These are phyloP conservation scores for Byasa hedistus DNA, from an alignment of 2,888 invertebrate genomes.

Conservation along the genomic window DNA sequence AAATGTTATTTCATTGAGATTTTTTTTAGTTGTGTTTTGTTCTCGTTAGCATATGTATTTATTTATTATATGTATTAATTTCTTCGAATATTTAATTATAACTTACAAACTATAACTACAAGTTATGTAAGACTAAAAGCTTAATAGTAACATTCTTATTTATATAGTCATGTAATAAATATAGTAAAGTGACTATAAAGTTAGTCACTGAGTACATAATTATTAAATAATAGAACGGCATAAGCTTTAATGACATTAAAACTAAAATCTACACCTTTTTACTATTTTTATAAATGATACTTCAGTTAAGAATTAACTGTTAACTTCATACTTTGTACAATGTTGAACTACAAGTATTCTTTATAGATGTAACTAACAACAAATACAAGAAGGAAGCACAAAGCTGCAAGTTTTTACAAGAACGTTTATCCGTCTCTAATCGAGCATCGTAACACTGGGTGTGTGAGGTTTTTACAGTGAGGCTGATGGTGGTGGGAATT, in stretches of 20 bases:
- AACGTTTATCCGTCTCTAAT: conserved; percentile 45
- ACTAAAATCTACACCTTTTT: too few relatives aligned
- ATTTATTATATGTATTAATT: not conserved
- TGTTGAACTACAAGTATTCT: not conserved
- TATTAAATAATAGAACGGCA: too few relatives aligned
- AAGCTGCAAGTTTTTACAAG: conserved; percentile 47
- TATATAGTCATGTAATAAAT: too few relatives aligned
- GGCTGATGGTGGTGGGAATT: conserved; percentile 50
- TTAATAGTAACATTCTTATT: too few relatives aligned
- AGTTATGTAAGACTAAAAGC: too few relatives aligned
- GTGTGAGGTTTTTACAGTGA: conserved; percentile 51
- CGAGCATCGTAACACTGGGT: conserved; percentile 48
- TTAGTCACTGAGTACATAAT: too few relatives aligned
- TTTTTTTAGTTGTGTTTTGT: not conserved
- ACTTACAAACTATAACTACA: not conserved
- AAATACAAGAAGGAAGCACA: conserved; percentile 44
- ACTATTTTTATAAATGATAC: too few relatives aligned
- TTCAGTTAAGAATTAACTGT: not conserved
- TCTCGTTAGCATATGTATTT: not conserved
- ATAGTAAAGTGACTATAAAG: too few relatives aligned
- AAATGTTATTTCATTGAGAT: not conserved
- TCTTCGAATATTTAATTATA: not conserved
- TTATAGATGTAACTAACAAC: conserved; percentile 37
- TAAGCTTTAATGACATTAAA: too few relatives aligned
- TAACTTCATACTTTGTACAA: not conserved